Conservation (phyloP, 2,113 vertebrate genomes). For the Colaptes auratus region DNA sequence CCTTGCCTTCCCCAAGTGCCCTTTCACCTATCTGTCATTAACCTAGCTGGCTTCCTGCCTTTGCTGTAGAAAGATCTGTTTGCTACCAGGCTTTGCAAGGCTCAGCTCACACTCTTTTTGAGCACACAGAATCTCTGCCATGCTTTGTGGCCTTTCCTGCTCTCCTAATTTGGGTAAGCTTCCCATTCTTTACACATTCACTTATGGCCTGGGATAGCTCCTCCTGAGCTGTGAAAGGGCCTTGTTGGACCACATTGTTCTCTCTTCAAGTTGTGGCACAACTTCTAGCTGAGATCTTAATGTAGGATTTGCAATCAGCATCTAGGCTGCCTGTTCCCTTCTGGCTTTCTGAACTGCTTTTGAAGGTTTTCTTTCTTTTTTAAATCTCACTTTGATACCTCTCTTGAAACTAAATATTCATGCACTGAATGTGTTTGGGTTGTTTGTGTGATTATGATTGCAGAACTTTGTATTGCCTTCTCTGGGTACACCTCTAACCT, state of each 20-base stretch:
- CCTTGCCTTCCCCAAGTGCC: not conserved
- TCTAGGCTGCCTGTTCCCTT: not conserved
- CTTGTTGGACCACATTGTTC: not conserved
- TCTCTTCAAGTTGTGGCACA: not conserved
- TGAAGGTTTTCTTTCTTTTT: not conserved
- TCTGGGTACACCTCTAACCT: not conserved
- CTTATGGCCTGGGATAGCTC: not conserved
- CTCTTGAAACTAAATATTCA: not conserved
- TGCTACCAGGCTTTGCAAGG: not conserved
- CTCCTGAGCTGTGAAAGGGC: not conserved
- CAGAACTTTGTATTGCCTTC: not conserved
- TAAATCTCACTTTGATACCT: not conserved
- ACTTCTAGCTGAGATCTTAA: not conserved
- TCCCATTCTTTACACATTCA: not conserved
- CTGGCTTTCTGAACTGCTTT: not conserved
- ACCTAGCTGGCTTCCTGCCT: constrained; percentile 18
- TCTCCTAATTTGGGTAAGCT: not conserved
- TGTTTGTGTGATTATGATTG: not conserved
- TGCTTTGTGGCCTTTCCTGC: not conserved
- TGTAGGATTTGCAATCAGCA: not conserved
- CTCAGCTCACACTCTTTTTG: not conserved
- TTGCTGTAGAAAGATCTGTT: constrained; percentile 2
- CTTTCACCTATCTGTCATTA: not conserved
- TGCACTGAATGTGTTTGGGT: not conserved
- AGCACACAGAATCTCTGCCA: not conserved